phyloP scores from a whole-genome alignment of 2,113 vertebrate genomes.

The Donacobius atricapilla region DNA sequence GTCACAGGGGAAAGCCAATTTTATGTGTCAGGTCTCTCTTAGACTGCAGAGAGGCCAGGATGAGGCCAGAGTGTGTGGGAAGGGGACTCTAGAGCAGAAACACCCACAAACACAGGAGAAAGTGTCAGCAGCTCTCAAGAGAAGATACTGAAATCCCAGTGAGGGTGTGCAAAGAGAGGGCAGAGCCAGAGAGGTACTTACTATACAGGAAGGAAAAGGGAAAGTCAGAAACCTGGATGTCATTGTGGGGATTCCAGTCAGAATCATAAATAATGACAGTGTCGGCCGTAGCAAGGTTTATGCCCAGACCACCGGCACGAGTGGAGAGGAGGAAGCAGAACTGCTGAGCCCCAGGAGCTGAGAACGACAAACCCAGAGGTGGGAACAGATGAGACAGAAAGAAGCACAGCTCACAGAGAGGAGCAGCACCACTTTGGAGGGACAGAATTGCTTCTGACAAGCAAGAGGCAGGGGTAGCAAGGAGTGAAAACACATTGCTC shows the following conservation, averaged over 20 bases:
- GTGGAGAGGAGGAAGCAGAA: conserved; percentile 98
- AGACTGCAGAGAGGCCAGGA: not conserved
- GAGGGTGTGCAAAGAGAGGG: not conserved
- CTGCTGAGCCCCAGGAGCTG: conserved; percentile 97
- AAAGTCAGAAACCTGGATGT: conserved; percentile 86
- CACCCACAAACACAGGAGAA: not conserved
- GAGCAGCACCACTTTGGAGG: not conserved
- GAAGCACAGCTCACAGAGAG: not conserved
- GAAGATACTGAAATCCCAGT: not conserved
- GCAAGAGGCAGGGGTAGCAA: not conserved
- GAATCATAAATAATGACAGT: conserved; percentile 98
- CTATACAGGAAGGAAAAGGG: not conserved
- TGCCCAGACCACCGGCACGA: conserved; percentile 93
- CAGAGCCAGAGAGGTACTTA: not conserved
- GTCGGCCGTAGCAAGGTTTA: conserved; percentile 95
- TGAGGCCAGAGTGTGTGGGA: not conserved
- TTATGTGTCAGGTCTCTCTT: not conserved
- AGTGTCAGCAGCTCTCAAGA: not conserved
- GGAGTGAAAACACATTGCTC: not conserved
- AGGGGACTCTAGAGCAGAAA: not conserved
- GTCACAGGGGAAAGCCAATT: rapidly evolving
- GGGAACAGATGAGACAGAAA: not conserved
- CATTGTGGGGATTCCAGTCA: conserved; percentile 99
- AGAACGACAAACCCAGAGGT: conserved; percentile 48
- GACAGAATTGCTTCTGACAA: not conserved